phyloP scores from a whole-genome alignment of 1,140 invertebrate species.

The Drosophila persimilis region DNA sequence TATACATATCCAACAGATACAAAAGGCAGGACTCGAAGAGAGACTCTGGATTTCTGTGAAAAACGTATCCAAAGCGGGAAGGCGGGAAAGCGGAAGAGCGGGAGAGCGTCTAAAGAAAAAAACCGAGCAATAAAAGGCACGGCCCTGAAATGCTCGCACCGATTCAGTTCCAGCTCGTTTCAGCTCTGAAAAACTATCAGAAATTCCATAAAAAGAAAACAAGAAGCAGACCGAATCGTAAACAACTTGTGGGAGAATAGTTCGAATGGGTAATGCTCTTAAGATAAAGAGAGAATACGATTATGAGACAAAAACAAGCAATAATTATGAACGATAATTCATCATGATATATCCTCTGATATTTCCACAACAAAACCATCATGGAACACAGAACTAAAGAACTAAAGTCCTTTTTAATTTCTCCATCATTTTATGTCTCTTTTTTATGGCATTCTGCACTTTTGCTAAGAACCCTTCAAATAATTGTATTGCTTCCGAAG shows the following conservation, averaged over 20 bases:
- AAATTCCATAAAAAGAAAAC: slow-evolving; percentile 48
- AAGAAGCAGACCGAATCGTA: slow-evolving; percentile 31
- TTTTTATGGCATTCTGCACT: too few species aligned
- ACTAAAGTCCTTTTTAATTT: too few species aligned
- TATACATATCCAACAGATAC: slow-evolving; percentile 7
- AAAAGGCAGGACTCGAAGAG: slow-evolving; percentile 50
- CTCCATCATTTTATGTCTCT: background rate
- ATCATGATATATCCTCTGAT: too few species aligned
- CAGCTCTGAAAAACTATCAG: slow-evolving; percentile 62
- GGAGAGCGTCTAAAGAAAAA: slow-evolving; percentile 42
- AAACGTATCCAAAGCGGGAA: slow-evolving; percentile 33
- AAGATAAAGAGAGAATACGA: too few species aligned
- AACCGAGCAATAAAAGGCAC: slow-evolving; percentile 66
- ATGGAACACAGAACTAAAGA: too few species aligned
- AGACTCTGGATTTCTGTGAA: slow-evolving; percentile 41
- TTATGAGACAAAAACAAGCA: too few species aligned
- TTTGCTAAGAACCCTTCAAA: slow-evolving; percentile 19
- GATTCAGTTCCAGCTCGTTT: slow-evolving; percentile 43
- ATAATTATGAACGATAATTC: too few species aligned
- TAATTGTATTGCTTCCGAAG: slow-evolving; percentile 20
- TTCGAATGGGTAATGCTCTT: slow-evolving; percentile 36
- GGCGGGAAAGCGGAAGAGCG: too few species aligned
- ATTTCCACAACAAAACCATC: too few species aligned
- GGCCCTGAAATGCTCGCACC: slow-evolving; percentile 50
- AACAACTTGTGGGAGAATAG: background rate